Evolutionary conservation across 37 sponge, comb jelly and placozoan genomes (phyloP).

Genomic region (Tethya wilhelma): DNA sequence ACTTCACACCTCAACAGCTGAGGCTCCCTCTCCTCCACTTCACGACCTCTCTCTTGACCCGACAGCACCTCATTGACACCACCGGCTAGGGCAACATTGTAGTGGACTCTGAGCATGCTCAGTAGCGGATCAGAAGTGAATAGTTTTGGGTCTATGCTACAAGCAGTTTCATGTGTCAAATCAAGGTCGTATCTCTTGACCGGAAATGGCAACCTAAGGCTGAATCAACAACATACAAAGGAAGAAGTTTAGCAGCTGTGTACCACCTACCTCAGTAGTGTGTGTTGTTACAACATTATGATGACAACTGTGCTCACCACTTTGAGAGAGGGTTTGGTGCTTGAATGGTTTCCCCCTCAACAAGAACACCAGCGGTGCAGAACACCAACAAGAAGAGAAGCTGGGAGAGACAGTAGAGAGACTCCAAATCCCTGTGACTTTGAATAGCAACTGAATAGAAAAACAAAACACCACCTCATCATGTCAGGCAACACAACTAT

Average conservation of each 20-base stretch:
- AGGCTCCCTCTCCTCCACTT: neutral
- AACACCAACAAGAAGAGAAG: slow-evolving; percentile 51
- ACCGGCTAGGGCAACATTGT: slow-evolving; percentile 30
- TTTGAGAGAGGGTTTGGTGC: neutral
- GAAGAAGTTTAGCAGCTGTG: neutral
- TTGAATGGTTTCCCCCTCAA: slow-evolving; percentile 3
- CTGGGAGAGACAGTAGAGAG: slow-evolving; percentile 12
- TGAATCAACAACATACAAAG: neutral
- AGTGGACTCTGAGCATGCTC: slow-evolving; percentile 64
- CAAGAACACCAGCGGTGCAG: slow-evolving; percentile 30
- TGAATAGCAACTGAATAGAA: slow-evolving; percentile 1
- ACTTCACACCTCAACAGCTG: neutral
- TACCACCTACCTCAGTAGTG: neutral
- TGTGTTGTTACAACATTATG: neutral
- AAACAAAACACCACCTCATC: too few relatives aligned
- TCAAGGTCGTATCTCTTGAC: slow-evolving; percentile 29
- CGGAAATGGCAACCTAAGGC: slow-evolving; percentile 67
- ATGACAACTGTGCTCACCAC: neutral
- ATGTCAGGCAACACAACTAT: too few relatives aligned
- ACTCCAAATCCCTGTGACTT: neutral
- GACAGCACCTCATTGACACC: neutral
- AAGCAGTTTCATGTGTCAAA: slow-evolving; percentile 27
- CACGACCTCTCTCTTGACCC: neutral
- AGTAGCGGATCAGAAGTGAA: slow-evolving; percentile 35
- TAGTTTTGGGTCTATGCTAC: slow-evolving; percentile 28